Conservation (phyloP, 1,140 invertebrate genomes). For the Bombus waltoni region DNA sequence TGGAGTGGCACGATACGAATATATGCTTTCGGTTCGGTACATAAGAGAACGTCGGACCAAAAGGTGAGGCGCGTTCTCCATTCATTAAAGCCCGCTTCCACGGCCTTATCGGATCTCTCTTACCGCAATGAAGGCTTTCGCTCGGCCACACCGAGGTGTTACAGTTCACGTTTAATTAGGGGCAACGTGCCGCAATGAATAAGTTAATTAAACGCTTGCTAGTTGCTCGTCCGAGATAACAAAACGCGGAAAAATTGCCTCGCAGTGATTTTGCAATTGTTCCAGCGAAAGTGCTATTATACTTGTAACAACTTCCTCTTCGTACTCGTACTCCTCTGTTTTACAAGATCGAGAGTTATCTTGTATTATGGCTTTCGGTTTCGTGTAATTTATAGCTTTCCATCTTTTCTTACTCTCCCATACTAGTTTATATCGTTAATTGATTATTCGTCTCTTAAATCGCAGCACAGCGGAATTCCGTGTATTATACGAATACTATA, state of each 20-base stretch:
- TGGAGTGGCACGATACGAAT: slow-evolving; percentile 57
- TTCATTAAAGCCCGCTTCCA: slow-evolving; percentile 77
- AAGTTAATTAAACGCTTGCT: slow-evolving; percentile 78
- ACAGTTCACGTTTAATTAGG: slow-evolving; percentile 81
- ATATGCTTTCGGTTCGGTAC: slow-evolving; percentile 54
- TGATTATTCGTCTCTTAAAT: no score
- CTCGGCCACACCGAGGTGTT: slow-evolving; percentile 76
- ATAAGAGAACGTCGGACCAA: slow-evolving; percentile 26
- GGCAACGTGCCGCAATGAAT: slow-evolving; percentile 76
- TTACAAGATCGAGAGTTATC: no score
- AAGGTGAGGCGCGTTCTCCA: slow-evolving; percentile 69
- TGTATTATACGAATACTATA: no score
- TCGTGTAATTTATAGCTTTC: no score
- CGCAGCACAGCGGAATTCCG: no score
- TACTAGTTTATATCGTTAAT: no score
- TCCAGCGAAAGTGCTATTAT: background rate
- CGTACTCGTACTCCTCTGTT: no score
- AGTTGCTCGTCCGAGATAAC: slow-evolving; percentile 9
- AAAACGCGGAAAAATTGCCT: slow-evolving; percentile 17
- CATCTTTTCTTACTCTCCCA: no score
- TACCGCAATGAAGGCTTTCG: slow-evolving; percentile 66
- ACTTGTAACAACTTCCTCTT: background rate
- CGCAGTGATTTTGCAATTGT: background rate
- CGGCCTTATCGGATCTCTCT: slow-evolving; percentile 75
- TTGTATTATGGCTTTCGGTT: no score